phyloP scores from a whole-genome alignment of 2,888 invertebrate species.

The Atrina japonica region DNA sequence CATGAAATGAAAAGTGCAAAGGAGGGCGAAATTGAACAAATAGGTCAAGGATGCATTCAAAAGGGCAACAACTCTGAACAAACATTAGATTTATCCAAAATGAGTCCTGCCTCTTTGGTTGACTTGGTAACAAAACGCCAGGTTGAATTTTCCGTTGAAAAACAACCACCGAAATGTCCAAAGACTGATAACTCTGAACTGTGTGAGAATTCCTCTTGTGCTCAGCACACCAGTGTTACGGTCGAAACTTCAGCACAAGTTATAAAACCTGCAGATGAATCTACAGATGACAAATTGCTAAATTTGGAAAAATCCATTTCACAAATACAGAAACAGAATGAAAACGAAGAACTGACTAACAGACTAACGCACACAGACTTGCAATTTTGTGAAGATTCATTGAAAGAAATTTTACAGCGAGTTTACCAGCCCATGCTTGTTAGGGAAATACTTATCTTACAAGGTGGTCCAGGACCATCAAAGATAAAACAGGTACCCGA shows the following conservation, averaged over 20 bases:
- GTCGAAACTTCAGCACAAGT: too few relatives aligned
- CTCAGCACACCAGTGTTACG: too few relatives aligned
- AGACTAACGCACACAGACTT: too few relatives aligned
- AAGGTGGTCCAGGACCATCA: conserved; percentile 65
- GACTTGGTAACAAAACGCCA: conserved; percentile 26
- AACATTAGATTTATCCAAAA: conserved; percentile 15
- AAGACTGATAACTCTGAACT: too few relatives aligned
- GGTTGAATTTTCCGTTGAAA: neutral
- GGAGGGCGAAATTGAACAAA: neutral
- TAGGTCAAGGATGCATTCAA: neutral
- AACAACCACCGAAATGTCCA: neutral
- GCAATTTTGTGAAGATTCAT: conserved; percentile 63
- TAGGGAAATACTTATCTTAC: conserved; percentile 87
- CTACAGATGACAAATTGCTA: too few relatives aligned
- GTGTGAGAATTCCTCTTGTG: too few relatives aligned
- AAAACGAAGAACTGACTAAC: too few relatives aligned
- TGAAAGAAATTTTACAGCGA: conserved; percentile 83
- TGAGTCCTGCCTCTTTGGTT: conserved; percentile 45
- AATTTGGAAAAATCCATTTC: too few relatives aligned
- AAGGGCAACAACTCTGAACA: neutral
- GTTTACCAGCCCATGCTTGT: conserved; percentile 85
- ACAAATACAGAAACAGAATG: too few relatives aligned
- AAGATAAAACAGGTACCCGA: conserved; percentile 16
- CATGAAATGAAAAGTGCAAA: neutral
- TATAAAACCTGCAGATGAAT: too few relatives aligned